Conservation (phyloP, 2,797 vertebrate genomes). For the Synaphobranchus kaupii region DNA sequence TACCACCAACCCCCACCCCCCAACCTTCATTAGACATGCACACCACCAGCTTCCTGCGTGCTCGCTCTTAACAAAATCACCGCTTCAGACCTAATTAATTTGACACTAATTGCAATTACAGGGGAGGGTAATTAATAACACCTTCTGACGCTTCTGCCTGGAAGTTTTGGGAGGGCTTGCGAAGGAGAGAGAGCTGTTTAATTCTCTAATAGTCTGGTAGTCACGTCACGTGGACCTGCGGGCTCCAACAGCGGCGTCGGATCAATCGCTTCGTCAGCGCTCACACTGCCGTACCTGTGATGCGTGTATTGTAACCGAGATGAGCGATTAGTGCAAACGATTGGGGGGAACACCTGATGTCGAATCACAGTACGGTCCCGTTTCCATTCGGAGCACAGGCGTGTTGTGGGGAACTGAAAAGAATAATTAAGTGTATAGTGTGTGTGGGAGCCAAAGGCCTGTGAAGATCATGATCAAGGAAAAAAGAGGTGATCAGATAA, state of each 20-base stretch:
- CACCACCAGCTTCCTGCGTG: neutral
- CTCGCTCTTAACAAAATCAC: neutral
- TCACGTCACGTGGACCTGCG: neutral
- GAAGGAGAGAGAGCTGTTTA: neutral
- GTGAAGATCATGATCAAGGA: neutral
- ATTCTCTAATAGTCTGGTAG: neutral
- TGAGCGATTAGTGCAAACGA: too few species aligned
- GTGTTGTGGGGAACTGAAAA: neutral
- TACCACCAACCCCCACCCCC: neutral
- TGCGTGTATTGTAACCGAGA: neutral
- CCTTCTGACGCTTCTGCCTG: neutral
- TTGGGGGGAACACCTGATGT: too few species aligned
- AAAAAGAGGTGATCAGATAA: neutral
- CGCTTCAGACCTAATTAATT: slow-evolving; percentile 6
- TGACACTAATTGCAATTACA: slow-evolving; percentile 2
- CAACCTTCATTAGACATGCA: neutral
- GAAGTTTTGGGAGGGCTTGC: neutral
- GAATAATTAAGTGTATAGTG: neutral
- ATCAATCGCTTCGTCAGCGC: neutral
- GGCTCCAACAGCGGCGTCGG: neutral
- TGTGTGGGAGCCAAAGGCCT: neutral
- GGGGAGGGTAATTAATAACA: slow-evolving; percentile 12
- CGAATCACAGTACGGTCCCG: neutral
- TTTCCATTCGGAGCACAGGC: neutral
- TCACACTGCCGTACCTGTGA: neutral